Evolutionary conservation across 2,888 invertebrate genomes (phyloP).

Genomic region (Cephonodes hylas): DNA sequence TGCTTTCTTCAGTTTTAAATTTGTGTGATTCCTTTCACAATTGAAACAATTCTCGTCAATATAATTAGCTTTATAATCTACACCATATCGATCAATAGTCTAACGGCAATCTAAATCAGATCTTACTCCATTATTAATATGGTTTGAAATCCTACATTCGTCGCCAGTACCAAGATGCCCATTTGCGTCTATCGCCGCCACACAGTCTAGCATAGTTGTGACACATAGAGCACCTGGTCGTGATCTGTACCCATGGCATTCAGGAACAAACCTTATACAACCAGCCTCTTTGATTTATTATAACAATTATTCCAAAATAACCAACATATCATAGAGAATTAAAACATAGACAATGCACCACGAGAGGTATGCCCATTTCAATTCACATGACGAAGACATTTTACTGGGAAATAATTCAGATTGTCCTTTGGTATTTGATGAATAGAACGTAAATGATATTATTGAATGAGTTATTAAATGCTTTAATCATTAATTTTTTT

Average conservation of each 20-base stretch:
- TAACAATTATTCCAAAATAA: neutral
- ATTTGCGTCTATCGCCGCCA: slow-evolving; percentile 36
- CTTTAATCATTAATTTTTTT: too few relatives aligned
- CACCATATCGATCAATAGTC: neutral
- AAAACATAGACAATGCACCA: neutral
- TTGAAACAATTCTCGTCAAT: neutral
- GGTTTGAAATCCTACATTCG: neutral
- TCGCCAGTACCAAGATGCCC: slow-evolving; percentile 12
- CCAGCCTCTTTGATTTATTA: neutral
- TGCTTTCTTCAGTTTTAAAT: too few relatives aligned
- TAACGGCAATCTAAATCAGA: neutral
- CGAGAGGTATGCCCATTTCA: too few relatives aligned
- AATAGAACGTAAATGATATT: too few relatives aligned
- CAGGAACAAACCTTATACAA: slow-evolving; percentile 9
- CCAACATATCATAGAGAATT: too few relatives aligned
- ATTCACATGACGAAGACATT: neutral
- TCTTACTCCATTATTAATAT: neutral
- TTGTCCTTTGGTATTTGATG: too few relatives aligned
- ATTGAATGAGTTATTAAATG: too few relatives aligned
- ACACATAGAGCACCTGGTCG: slow-evolving; percentile 57
- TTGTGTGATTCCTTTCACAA: neutral
- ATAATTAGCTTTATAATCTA: neutral
- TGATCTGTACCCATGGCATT: slow-evolving; percentile 54
- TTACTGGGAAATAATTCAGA: neutral
- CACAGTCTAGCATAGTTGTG: slow-evolving; percentile 42